Evolutionary conservation across 2,113 vertebrate genomes (phyloP).

Genomic region (Chlamydotis undulata): DNA sequence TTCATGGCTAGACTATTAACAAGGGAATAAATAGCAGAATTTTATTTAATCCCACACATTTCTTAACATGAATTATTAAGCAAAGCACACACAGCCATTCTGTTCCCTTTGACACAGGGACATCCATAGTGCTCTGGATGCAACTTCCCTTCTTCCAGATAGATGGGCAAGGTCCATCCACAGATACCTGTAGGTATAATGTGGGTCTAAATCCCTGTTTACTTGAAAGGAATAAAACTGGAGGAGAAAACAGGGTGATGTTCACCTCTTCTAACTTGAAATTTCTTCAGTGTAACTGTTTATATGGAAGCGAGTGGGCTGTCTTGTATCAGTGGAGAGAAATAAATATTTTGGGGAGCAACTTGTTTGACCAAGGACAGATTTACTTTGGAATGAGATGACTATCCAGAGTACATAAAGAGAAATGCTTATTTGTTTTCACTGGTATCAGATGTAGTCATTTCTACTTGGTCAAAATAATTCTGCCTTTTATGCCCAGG

Average conservation of each 20-base stretch:
- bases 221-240: neutral
- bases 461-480: neutral
- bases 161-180: neutral
- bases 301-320: neutral
- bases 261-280: neutral
- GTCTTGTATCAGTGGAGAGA: neutral
- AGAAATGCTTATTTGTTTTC: neutral
- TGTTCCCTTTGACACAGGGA: neutral
- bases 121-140: neutral
- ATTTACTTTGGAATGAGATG: neutral
- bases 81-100: neutral
- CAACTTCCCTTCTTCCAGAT: neutral
- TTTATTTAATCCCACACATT: neutral
- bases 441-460: neutral
- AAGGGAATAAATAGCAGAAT: neutral
- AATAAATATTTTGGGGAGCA: neutral
- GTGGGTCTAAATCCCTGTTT: neutral
- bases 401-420: neutral
- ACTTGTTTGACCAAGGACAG: neutral
- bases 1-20: slow-evolving; percentile 12
- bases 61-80: neutral
- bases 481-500: neutral
- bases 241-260: neutral
- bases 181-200: neutral
- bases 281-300: neutral